Evolutionary conservation across 2,888 invertebrate genomes (phyloP).

Genomic region (Dasypogon diadema): DNA sequence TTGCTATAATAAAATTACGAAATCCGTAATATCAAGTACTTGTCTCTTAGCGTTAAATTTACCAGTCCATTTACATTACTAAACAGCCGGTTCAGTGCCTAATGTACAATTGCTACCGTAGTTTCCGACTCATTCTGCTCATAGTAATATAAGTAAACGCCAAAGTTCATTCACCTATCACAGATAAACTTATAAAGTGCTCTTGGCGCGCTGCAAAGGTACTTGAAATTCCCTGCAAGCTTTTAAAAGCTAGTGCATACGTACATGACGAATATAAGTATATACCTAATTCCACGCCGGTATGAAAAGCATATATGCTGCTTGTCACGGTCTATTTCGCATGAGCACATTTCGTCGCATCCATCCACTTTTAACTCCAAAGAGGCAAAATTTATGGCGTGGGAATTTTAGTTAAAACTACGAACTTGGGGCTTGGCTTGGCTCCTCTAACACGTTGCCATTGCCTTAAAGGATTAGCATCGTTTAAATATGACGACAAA

Average conservation of each 20-base stretch:
- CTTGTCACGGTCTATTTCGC: slow-evolving; percentile 7
- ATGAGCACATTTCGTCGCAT: neutral
- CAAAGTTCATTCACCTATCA: slow-evolving; percentile 1
- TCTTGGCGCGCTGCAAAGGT: slow-evolving; percentile 11
- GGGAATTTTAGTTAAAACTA: neutral
- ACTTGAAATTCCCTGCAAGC: slow-evolving; percentile 8
- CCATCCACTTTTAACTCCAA: neutral
- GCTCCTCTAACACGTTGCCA: neutral
- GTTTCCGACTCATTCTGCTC: neutral
- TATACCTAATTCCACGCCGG: neutral
- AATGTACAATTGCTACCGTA: neutral
- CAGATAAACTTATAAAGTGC: neutral
- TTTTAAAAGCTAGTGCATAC: neutral
- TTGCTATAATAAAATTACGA: no score
- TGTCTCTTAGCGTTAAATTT: no score
- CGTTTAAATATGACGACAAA: neutral
- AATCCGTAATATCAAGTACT: no score
- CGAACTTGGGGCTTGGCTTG: no score
- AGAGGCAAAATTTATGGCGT: neutral
- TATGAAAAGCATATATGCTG: neutral
- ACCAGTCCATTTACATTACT: no score
- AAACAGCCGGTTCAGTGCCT: no score
- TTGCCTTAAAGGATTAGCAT: neutral
- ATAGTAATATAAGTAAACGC: neutral
- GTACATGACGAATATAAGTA: neutral